These are phyloP conservation scores for Philotrypesis tridentata DNA, from an alignment of 1,140 invertebrate species.

Conservation along the genomic window DNA sequence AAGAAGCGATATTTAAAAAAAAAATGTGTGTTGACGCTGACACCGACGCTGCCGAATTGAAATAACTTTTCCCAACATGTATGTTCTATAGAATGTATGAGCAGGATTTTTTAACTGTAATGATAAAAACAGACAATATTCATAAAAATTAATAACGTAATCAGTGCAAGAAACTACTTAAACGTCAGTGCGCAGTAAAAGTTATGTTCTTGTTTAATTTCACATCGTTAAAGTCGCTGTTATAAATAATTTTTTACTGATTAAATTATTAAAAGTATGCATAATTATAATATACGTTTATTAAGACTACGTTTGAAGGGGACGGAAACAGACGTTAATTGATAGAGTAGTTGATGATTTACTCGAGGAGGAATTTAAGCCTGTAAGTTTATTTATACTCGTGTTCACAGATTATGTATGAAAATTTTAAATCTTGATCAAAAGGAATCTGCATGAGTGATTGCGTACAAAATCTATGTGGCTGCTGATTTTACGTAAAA, in stretches of 20 bases:
- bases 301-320: background rate
- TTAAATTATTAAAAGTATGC: background rate
- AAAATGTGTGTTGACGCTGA: background rate
- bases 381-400: too few species aligned
- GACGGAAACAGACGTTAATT: background rate
- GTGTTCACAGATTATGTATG: too few species aligned
- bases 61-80: background rate
- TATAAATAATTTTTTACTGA: background rate
- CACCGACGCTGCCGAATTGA: constrained; percentile 42
- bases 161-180: background rate
- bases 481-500: too few species aligned
- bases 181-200: too few species aligned
- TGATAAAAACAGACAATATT: constrained; percentile 28
- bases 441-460: too few species aligned
- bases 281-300: background rate
- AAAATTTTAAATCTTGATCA: too few species aligned
- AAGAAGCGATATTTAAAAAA: background rate
- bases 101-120: constrained; percentile 26
- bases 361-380: too few species aligned
- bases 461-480: too few species aligned
- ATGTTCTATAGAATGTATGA: background rate
- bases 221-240: background rate
- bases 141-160: background rate
- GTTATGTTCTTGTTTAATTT: background rate
- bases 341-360: too few species aligned